Evolutionary conservation across 2,888 invertebrate genomes (phyloP).

Genomic region (Drosophila neoperkinsi): DNA sequence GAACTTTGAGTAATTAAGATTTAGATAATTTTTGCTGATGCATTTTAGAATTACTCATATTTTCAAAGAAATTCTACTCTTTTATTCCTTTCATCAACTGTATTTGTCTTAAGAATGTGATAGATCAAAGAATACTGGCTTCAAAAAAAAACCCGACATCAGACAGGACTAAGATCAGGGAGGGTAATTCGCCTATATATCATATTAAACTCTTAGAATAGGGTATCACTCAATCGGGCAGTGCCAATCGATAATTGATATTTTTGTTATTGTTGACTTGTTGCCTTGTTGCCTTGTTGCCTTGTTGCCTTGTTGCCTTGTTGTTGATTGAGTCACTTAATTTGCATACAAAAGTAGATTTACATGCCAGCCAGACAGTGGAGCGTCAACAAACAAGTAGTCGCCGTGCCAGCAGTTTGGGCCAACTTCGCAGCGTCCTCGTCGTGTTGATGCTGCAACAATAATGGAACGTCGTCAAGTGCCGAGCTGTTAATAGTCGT

Average conservation of each 20-base stretch:
- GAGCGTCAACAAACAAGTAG: conserved; percentile 49
- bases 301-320: conserved; percentile 42
- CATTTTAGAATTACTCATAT: not conserved
- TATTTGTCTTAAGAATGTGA: not conserved
- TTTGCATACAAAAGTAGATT: conserved; percentile 82
- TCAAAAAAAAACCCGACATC: not conserved
- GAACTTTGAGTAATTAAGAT: not conserved
- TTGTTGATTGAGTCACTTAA: conserved; percentile 80
- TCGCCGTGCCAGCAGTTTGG: conserved; percentile 20
- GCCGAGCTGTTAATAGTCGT: conserved; percentile 61
- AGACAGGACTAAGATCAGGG: not conserved
- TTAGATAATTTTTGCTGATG: not conserved
- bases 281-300: conserved; percentile 36
- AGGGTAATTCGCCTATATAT: not conserved
- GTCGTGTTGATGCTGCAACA: conserved; percentile 44
- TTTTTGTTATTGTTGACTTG: conserved; percentile 29
- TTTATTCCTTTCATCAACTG: not conserved
- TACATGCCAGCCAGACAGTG: conserved; percentile 65
- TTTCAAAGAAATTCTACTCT: not conserved
- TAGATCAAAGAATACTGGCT: not conserved
- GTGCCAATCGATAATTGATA: not conserved
- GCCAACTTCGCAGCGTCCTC: conserved; percentile 18
- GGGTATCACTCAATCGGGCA: conserved; percentile 21
- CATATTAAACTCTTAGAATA: not conserved
- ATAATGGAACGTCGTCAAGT: conserved; percentile 55